Percentiles rank a stretch among this genome's conserved stretches.
Evolutionary conservation across 2,113 vertebrate species (phyloP).

Genomic region (Trogon melanurus): DNA sequence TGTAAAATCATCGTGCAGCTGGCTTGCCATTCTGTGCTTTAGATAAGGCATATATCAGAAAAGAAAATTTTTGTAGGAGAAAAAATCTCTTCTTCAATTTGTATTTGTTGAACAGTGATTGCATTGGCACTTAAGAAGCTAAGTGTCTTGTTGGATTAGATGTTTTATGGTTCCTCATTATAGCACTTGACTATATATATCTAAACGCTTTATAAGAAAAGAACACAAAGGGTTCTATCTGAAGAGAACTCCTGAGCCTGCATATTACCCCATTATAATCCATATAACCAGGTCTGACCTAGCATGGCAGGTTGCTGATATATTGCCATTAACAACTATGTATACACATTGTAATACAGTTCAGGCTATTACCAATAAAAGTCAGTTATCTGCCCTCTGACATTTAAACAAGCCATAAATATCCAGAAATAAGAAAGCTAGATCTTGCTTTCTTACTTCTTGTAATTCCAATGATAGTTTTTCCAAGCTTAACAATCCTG

Average conservation of each 20-base stretch:
- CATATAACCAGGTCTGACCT: constrained; percentile 3
- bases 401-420: constrained; percentile 44
- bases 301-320: background rate
- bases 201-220: background rate
- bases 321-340: background rate
- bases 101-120: background rate
- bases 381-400: constrained; percentile 45
- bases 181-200: background rate
- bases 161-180: background rate
- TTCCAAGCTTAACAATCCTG: constrained; percentile 1
- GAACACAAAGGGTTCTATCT: background rate
- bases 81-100: background rate
- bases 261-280: background rate
- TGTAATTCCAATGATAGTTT: constrained; percentile 18
- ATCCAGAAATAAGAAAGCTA: constrained; percentile 36
- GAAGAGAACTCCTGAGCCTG: background rate
- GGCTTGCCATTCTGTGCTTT: background rate
- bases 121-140: background rate
- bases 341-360: constrained; percentile 23
- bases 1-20: background rate
- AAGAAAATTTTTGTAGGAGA: background rate
- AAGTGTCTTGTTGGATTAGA: background rate
- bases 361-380: constrained; percentile 38
- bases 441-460: background rate
- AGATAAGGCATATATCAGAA: background rate